phyloP scores from a whole-genome alignment of 2,797 vertebrate species.

The Tapera naevia region DNA sequence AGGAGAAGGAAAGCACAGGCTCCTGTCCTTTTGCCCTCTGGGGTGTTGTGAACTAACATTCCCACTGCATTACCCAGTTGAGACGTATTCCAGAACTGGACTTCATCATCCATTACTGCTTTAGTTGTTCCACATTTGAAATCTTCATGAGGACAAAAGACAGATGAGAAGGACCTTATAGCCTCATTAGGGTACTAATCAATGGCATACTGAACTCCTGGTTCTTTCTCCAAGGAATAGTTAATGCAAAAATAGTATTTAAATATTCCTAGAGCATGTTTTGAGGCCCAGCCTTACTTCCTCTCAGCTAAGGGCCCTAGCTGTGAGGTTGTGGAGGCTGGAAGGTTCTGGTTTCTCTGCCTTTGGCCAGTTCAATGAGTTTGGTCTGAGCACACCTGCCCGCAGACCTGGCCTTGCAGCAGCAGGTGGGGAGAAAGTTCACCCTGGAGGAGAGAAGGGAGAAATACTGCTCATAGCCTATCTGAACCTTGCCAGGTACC shows the following conservation, averaged over 20 bases:
- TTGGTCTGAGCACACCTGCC: fast-evolving
- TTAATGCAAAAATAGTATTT: background rate
- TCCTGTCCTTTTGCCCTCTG: background rate
- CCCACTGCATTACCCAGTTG: background rate
- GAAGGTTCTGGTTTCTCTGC: fast-evolving
- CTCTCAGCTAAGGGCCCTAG: background rate
- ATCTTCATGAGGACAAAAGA: background rate
- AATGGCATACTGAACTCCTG: background rate
- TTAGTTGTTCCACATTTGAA: background rate
- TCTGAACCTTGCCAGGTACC: background rate
- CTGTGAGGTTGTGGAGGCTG: background rate
- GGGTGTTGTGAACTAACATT: fast-evolving
- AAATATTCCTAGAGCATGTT: background rate
- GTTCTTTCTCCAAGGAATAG: background rate
- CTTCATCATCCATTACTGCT: background rate
- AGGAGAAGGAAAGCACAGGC: background rate
- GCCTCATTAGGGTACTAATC: background rate
- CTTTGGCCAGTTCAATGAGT: background rate
- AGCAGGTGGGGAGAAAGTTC: background rate
- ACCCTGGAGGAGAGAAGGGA: background rate
- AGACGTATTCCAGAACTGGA: background rate
- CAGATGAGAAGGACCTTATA: background rate
- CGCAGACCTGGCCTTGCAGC: background rate
- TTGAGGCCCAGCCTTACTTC: background rate
- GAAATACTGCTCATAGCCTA: fast-evolving